Evolutionary conservation across 1,140 invertebrate species (phyloP).

Genomic region (Neelides sp.): DNA sequence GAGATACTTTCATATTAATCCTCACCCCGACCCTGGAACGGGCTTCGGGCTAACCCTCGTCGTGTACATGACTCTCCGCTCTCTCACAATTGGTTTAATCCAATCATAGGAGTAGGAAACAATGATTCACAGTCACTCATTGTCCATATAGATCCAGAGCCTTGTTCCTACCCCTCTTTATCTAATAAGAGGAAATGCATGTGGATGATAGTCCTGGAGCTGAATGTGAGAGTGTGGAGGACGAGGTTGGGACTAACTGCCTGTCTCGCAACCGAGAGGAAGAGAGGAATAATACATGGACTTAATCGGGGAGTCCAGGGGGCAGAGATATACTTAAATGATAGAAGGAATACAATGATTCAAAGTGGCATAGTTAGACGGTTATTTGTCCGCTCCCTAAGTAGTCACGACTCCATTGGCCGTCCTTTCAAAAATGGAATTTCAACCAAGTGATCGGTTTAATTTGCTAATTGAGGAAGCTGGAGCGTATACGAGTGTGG

Average conservation of each 20-base stretch:
- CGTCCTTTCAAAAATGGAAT: too few species aligned
- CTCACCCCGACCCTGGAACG: too few species aligned
- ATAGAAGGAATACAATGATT: slow-evolving; percentile 1
- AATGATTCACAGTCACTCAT: too few species aligned
- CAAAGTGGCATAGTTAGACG: background rate
- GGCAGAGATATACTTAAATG: background rate
- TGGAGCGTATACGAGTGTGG: too few species aligned
- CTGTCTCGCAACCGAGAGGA: too few species aligned
- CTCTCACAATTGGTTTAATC: background rate
- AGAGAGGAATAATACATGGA: background rate
- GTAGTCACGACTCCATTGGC: too few species aligned
- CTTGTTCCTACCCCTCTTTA: background rate
- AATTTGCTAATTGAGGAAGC: slow-evolving; percentile 15
- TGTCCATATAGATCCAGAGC: background rate
- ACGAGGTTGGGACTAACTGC: too few species aligned
- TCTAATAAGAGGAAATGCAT: background rate
- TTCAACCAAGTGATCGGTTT: too few species aligned
- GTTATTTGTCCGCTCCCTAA: background rate
- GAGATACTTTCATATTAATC: too few species aligned
- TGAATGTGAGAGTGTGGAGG: too few species aligned
- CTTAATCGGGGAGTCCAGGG: background rate
- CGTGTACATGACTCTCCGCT: background rate
- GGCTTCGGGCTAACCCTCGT: background rate
- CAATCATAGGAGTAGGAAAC: background rate
- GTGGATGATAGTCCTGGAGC: background rate